A percentile compares a stretch with the other conserved stretches of the same genome.
Conservation (phyloP, 64 coral and sea anemone species). For the Orbicella faveolata region DNA sequence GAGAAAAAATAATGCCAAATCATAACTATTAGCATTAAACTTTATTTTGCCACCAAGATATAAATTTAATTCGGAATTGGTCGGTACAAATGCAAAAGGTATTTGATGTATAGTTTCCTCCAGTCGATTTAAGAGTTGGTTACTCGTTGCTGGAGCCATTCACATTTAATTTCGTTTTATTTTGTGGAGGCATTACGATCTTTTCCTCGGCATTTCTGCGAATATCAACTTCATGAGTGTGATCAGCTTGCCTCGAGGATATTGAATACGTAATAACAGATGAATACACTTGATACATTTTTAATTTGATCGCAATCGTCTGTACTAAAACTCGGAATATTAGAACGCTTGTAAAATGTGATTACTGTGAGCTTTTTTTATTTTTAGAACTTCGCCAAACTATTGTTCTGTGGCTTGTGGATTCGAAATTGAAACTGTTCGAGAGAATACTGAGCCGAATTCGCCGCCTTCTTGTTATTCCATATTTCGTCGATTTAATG, state of each 20-base stretch:
- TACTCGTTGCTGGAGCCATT: background rate
- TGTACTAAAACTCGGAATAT: background rate
- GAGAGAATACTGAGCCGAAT: background rate
- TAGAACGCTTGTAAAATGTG: background rate
- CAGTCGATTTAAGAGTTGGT: background rate
- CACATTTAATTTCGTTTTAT: too few relatives aligned
- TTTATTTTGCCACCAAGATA: background rate
- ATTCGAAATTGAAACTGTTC: too few relatives aligned
- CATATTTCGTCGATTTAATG: background rate
- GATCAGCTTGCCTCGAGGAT: constrained; percentile 2
- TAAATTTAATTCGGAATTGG: background rate
- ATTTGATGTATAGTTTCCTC: background rate
- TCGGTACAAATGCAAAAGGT: background rate
- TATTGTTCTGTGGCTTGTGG: background rate
- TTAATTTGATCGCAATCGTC: constrained; percentile 28
- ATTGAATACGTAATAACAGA: constrained; percentile 9
- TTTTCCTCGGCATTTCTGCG: background rate
- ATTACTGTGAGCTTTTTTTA: background rate
- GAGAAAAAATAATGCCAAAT: background rate
- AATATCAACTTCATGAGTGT: background rate
- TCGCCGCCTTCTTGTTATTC: background rate
- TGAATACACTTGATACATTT: constrained; percentile 14
- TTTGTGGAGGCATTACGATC: too few relatives aligned
- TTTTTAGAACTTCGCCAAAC: background rate
- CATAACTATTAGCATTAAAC: constrained; percentile 5